Evolutionary conservation across 2,797 vertebrate species (phyloP), one percentile per base, ranked within the genome.

Genomic region (Sphaeramia orbicularis): DNA sequence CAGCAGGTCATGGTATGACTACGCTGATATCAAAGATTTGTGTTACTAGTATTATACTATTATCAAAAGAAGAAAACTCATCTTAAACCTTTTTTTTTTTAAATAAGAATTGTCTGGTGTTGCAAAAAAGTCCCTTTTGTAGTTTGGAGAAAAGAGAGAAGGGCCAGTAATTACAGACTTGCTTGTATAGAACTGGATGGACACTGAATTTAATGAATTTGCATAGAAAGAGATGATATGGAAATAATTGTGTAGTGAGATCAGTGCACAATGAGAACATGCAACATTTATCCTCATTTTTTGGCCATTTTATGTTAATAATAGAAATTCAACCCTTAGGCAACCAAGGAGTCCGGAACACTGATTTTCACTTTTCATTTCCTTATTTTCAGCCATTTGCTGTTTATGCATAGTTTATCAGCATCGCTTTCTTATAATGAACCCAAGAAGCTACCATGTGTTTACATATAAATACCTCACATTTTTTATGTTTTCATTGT

Each of bases 371-470:
- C 1, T 7, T 52, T 50, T 14, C 3, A 9, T n/a, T 1, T 60
- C 50, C 15, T 62, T 51, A 82, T 83, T 83, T 81, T 70, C 84
- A 58, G 71, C 38, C 54, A 18, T 52, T 14, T 76, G 71, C 38
- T 57, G 19, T 52, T 14, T 72, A 53, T 60, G 37, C 15, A 37
- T 55, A 19, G 64, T 42, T 47, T 57, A 66, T 68, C 73, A 52
- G 65, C 52, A 74, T 52, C 61, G 21, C 80, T 78, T 62, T 64
- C 11, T 11, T 45, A 49, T 59, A 12, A 67, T 63, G 41, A 15
- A 69, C 30, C 11, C 6, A 24, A 40, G 4, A 61, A 57, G 15
- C 13, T 19, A 38, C 12, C 12, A 40, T 59, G 27, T 49, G 37
- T 57, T 4, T 15, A 35, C 45, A 66, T 15, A 27, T 7, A 42